phyloP scores from a whole-genome alignment of 2,113 vertebrate genomes.

The Clupea harengus region DNA sequence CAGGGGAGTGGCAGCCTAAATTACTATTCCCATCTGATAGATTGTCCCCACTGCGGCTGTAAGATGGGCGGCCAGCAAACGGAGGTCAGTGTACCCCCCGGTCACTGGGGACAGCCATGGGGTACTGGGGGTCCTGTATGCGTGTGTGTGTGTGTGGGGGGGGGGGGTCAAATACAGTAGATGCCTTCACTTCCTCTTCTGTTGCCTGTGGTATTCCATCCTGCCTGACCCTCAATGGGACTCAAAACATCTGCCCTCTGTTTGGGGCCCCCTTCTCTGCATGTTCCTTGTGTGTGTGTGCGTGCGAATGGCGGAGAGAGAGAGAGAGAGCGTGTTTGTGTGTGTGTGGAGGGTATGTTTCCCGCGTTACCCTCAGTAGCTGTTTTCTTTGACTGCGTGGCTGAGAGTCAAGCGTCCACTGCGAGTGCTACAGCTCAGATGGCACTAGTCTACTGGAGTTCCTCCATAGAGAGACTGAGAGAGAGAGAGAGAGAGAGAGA shows the following conservation, averaged over 20 bases:
- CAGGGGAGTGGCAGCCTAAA: slow-evolving; percentile 46
- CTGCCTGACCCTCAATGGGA: not conserved
- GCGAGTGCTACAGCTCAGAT: not conserved
- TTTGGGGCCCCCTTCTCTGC: not conserved
- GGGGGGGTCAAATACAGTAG: not conserved
- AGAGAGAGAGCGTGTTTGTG: not conserved
- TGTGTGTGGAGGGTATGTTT: not conserved
- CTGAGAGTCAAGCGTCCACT: slow-evolving; percentile 1
- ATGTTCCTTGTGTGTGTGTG: not conserved
- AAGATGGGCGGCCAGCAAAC: slow-evolving; percentile 38
- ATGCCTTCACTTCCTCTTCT: not conserved
- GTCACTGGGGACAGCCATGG: not conserved
- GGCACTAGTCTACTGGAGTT: not conserved
- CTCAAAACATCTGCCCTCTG: not conserved
- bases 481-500: not conserved
- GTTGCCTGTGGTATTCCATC: not conserved
- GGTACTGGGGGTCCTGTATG: not conserved
- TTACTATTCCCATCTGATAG: slow-evolving; percentile 54
- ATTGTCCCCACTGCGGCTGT: slow-evolving; percentile 37
- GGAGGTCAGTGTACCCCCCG: slow-evolving; percentile 32
- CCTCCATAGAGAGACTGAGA: not conserved
- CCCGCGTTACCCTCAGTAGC: not conserved
- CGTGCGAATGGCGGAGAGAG: not conserved
- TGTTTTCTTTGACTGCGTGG: slow-evolving; percentile 39
- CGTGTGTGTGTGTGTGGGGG: not conserved